Base-by-base conservation (phyloP, 2,797 vertebrate genomes). In the Lerista edwardsae region DNA sequence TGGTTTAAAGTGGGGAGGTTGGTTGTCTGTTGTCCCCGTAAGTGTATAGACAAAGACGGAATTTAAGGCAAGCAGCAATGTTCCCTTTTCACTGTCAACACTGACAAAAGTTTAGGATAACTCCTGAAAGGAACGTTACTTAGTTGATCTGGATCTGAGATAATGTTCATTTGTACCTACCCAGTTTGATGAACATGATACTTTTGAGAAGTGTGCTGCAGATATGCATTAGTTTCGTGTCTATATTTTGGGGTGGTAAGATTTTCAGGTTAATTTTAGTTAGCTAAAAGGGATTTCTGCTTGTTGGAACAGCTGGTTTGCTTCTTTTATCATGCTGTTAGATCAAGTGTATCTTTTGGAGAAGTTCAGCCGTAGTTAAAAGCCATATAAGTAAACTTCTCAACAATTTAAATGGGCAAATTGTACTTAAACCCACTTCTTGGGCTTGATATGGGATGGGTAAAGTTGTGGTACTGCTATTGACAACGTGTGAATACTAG, bases 211-310 rank as follows among this genome's bases (percentile, higher is more conserved):
- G 23, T 82, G 29, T 81, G 64, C 2, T 77, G 31, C 31, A 62
- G 21, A 62, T 81, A 34, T 75, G 31, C 68, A 47, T 80, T 21
- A 47, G 51, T 8, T 25, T 82, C 23, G 31, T 81, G n/a, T 25
- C 65, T 80, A 68, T 85, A 82, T 82, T 86, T 75, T 82, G 73
- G 69, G 69, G 74, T 79, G 59, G 9, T 51, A 79, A 27, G 73
- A 79, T 79, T 84, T 79, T 71, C 23, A 11, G 11, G 68, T 79
- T 80, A 79, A 80, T 81, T 86, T 85, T 85, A 83, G 91, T 62
- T 86, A 90, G 47, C 62, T 94, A 93, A 95, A 92, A 90, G 78
- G 65, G 64, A 6, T 89, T 95, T 93, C 39, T 72, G 34, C 65
- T 82, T 82, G 44, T 81, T 69, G 41, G 41, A 77, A 72, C 74